Evolutionary conservation across 2,113 vertebrate genomes (phyloP), one percentile per base, ranked within the genome.

Genomic region (Eublepharis macularius): DNA sequence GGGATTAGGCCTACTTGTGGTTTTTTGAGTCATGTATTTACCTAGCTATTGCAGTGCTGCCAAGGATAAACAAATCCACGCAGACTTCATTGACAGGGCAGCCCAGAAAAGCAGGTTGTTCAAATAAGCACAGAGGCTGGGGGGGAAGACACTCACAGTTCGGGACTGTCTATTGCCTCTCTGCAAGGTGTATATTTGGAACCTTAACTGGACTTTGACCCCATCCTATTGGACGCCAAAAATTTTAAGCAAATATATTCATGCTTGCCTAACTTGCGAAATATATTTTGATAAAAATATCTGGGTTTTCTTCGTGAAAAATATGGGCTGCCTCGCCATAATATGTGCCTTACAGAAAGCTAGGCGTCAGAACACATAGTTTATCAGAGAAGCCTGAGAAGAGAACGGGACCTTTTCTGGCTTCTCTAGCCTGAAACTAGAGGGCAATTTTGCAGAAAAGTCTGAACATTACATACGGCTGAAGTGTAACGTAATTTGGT

Each of bases 131-230:
- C 78, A n/a, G 8, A 29, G 54, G 45, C 29, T 39, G 29, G 21
- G 68, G 21, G 68, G 36, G 6, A 34, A 80, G n/a, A 66, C 41
- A 24, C 8, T 8, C 2, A 14, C 32, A 57, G 45, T 19, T 1
- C 2, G 7, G 36, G 49, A 7, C 78, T 78, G 47, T 10, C 29
- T 6, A 1, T 45, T 49, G 16, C 73, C 2, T 14, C 34, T 69
- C 34, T 63, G 3, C 69, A 19, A 16, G 6, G 0, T 0, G 1
- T 0, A 7, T 17, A 69, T 76, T 0, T 1, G 79, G 51, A 57
- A 21, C 77, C 54, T 29, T 0, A 0, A 6, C 3, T 0, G 0
- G 34, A 7, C 1, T 4, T 2, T 29, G 16, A 11, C 36, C 26
- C 65, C 54, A 32, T 39, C 17, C 77, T 36, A 19, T 32, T 8